phyloP scores from a whole-genome alignment of 2,888 invertebrate species.

The Lydus trimaculatus region DNA sequence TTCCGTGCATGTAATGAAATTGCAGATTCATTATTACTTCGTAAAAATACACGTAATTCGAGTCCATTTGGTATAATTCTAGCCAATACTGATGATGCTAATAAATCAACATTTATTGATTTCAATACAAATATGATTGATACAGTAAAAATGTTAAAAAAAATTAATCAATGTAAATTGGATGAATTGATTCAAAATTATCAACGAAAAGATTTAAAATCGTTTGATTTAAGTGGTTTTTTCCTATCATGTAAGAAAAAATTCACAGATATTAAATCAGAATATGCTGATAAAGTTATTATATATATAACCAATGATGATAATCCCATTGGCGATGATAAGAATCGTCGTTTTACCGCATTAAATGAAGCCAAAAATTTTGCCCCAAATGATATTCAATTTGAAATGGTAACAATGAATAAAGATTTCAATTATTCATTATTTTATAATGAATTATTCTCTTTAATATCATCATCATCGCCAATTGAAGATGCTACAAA shows the following conservation, averaged over 20 bases:
- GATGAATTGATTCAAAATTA: slow-evolving; percentile 40
- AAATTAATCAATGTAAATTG: slow-evolving; percentile 30
- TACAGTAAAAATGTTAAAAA: slow-evolving; percentile 42
- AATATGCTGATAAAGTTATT: slow-evolving; percentile 41
- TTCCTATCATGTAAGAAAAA: slow-evolving; percentile 47
- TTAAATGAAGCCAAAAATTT: slow-evolving; percentile 52
- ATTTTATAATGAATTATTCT: slow-evolving; percentile 51
- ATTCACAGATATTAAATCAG: slow-evolving; percentile 43
- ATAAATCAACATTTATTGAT: slow-evolving; percentile 33
- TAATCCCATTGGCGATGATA: slow-evolving; percentile 44
- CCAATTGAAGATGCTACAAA: neutral
- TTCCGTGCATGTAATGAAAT: slow-evolving; percentile 45
- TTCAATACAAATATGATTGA: slow-evolving; percentile 45
- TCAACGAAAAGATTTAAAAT: slow-evolving; percentile 34
- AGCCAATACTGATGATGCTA: slow-evolving; percentile 40
- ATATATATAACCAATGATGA: slow-evolving; percentile 51
- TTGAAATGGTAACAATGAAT: slow-evolving; percentile 45
- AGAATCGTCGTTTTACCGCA: slow-evolving; percentile 44
- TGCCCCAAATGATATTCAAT: slow-evolving; percentile 38
- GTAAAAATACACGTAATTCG: slow-evolving; percentile 38
- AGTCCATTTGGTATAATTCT: slow-evolving; percentile 46
- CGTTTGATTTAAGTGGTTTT: slow-evolving; percentile 45
- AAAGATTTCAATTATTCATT: slow-evolving; percentile 42
- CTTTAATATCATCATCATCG: slow-evolving; percentile 27
- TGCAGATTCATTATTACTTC: slow-evolving; percentile 45